Evolutionary conservation across 2,888 invertebrate species (phyloP), one percentile per base, ranked within the genome.

Genomic region (Chydorus sphaericus): DNA sequence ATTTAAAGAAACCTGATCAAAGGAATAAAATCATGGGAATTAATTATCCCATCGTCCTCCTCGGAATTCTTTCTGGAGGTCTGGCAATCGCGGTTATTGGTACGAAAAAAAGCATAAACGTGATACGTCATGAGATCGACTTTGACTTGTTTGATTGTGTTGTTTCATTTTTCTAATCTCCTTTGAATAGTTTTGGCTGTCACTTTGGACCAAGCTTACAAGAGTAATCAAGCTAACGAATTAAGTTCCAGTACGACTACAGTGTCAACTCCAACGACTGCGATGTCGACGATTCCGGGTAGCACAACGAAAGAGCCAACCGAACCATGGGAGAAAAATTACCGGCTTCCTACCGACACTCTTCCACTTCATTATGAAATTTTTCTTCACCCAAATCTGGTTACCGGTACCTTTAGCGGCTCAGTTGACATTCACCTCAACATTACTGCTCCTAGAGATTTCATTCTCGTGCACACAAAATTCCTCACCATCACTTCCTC

Each of bases 301-400:
- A 51, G 16, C 8, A 10, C 39, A 18, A 29, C 52, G 7, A 31
- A 18, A 8, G 18, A 23, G 23, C 26, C 48, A 18, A 30, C 39
- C 11, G 48, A 58, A 28, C 61, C 61, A 2, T 65, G 65, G 65
- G 62, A 64, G 60, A 59, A 62, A 36, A 67, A 72, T 56, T 72
- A 75, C 60, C 75, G 83, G 39, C 69, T 88, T 11, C 80, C 83
- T 1, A 69, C 68, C 33, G 66, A 74, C 38, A 69, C 83, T 1
- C 65, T 70, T 30, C 87, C 88, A 0, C 63, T 67, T 18, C 74
- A 78, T 59, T 89, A 89, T 66, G 78, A 82, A 62, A 69, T 89
- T 4, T 73, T 71, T 52, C 68, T 88, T 31, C 71, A 76, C 65
- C 87, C 88, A 0, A 70, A 84, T 63, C 70, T 83, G 59, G 68